Evolutionary conservation across 1,140 invertebrate genomes (phyloP), one percentile per base, ranked within the genome.

Genomic region (Drosophila ficusphila): DNA sequence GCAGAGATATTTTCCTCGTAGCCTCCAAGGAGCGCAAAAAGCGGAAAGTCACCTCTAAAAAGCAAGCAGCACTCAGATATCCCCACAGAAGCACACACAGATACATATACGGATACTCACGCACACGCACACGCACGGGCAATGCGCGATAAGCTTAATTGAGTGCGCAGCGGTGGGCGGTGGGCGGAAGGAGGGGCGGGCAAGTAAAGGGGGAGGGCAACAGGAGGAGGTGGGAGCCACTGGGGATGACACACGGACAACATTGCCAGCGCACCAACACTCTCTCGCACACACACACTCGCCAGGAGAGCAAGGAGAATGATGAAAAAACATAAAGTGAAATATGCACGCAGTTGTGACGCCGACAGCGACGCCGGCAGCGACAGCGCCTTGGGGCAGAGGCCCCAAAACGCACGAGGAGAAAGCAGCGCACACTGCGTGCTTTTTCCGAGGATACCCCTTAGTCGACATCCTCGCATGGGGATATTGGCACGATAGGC

Each of bases 21-120:
- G 75, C 70, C 67, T 79, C 72, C 81, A 90, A 90, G 88, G 88
- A 90, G 82, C 78, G 52, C 52, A 62, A 36, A 36, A 62, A 65
- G 73, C 68, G 78, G 64, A 90, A 89, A 89, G 88, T 90, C 86
- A 90, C 88, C 88, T 90, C 88, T 76, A 90, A 90, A 79, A 64
- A 65, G 36, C 60, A 21, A 42, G 16, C 58, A 19, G 47, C 77
- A 70, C 47, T 60, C 58, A 77, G 76, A 76, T 85, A 86, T 85
- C 83, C 82, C 82, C 82, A 44, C 41, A 14, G 65, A 78, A 51
- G 69, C 72, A 58, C 44, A 33, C 46, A 39, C 38, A 65, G 34
- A 60, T 12, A 61, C 31, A 36, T 23, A 36, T 38, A 36, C 36
- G 60, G 23, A 65, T 34, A 33, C 33, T 56, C 38, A 36, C 31